Conservation (phyloP, 30 jellyfish, hydroid and myxozoan genomes). For the Phacellophora camtschatica region DNA sequence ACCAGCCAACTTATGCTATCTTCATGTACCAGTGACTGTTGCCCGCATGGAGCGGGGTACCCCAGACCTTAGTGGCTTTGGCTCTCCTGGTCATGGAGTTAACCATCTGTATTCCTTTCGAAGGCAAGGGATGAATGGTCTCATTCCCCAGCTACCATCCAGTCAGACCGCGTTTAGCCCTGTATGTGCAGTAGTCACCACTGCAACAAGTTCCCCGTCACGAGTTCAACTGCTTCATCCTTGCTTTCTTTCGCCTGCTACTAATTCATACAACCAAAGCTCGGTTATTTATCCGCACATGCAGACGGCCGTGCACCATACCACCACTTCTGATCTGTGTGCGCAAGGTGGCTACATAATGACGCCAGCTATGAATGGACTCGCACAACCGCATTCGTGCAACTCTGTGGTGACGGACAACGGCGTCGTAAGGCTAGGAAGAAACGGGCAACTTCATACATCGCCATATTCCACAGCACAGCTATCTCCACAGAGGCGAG, state of each 20-base stretch:
- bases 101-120: conserved; percentile 48
- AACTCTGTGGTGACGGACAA: conserved; percentile 28
- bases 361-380: conserved; percentile 56
- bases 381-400: conserved; percentile 60
- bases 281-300: conserved; percentile 68
- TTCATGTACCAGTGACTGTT: conserved; percentile 70
- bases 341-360: conserved; percentile 46
- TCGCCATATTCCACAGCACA: conserved; percentile 59
- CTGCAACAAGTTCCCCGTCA: conserved; percentile 67
- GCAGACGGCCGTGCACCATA: conserved; percentile 28
- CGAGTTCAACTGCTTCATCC: conserved; percentile 83
- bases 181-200: conserved; percentile 74
- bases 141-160: conserved; percentile 58
- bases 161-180: conserved; percentile 88
- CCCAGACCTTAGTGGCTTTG: conserved; percentile 15
- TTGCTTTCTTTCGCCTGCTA: conserved; percentile 73
- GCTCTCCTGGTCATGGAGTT: conserved; percentile 27
- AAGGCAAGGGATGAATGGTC: conserved; percentile 58
- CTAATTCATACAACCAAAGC: conserved; percentile 63
- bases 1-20: conserved; percentile 51
- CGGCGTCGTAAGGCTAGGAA: conserved; percentile 22
- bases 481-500: conserved; percentile 76
- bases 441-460: conserved; percentile 52
- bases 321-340: conserved; percentile 35
- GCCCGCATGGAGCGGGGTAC: conserved; percentile 65